A percentile compares a stretch with the other conserved stretches of the same genome.
phyloP scores from a whole-genome alignment of 2,113 vertebrate genomes.

The Ceyx melanurus region DNA sequence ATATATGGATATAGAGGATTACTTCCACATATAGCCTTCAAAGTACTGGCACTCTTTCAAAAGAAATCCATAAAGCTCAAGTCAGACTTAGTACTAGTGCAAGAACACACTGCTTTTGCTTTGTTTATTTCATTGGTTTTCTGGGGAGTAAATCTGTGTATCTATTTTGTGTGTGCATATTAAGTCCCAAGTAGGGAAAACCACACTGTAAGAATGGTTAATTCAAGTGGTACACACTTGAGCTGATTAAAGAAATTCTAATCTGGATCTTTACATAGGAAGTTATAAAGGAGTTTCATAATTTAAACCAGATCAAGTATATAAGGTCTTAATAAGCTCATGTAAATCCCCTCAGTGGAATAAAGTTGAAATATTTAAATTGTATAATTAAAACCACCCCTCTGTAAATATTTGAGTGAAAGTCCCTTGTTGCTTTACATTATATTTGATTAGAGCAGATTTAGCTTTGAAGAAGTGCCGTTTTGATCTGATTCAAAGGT shows the following conservation, averaged over 20 bases:
- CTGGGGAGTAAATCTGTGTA: not conserved
- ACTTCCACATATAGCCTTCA: not conserved
- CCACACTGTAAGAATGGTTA: not conserved
- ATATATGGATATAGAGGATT: not conserved
- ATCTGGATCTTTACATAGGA: conserved; percentile 20
- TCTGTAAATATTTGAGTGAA: not conserved
- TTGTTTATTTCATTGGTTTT: not conserved
- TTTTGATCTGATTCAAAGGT: not conserved
- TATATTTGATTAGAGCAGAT: not conserved
- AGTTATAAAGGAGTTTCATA: conserved; percentile 12
- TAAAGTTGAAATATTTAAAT: conserved; percentile 23
- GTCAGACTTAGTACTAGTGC: not conserved
- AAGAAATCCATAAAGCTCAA: not conserved
- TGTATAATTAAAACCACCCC: conserved; percentile 21
- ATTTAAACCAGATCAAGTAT: conserved; percentile 48
- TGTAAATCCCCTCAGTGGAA: not conserved
- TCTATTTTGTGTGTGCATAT: not conserved
- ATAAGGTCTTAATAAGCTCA: conserved; percentile 32
- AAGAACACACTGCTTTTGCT: not conserved
- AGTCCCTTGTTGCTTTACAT: not conserved
- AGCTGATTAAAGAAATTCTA: conserved; percentile 34
- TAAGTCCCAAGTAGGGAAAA: not conserved
- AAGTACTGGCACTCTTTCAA: not conserved
- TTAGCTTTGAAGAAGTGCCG: not conserved
- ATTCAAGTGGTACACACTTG: not conserved